Conservation (phyloP, 1,140 invertebrate species). For the Monochamus saltuarius region DNA sequence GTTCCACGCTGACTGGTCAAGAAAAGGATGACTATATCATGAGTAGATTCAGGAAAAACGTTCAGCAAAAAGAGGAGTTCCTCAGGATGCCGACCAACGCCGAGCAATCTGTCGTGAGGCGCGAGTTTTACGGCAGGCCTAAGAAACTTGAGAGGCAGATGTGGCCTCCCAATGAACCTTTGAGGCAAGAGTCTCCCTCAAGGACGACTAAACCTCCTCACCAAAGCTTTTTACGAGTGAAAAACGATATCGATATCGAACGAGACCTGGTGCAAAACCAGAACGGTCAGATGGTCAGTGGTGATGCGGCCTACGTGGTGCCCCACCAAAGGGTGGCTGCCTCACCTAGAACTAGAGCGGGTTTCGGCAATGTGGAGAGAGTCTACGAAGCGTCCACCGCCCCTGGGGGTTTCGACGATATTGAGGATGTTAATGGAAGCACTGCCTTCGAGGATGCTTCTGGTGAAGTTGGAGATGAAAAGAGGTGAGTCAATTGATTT, state of each 20-base stretch:
- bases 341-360: conserved; percentile 26
- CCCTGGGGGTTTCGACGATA: conserved; percentile 25
- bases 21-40: conserved; percentile 69
- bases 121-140: conserved; percentile 75
- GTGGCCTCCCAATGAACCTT: conserved; percentile 64
- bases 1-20: conserved; percentile 64
- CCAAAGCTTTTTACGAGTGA: conserved; percentile 52
- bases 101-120: conserved; percentile 58
- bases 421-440: conserved; percentile 20
- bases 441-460: conserved; percentile 18
- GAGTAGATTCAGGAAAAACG: conserved; percentile 74
- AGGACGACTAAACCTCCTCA: conserved; percentile 48
- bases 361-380: conserved; percentile 11
- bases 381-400: conserved; percentile 32
- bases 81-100: conserved; percentile 70
- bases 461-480: conserved; percentile 33
- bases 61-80: conserved; percentile 87
- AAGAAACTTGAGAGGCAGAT: conserved; percentile 71
- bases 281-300: conserved; percentile 18
- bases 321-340: conserved; percentile 25
- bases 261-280: conserved; percentile 25
- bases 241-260: conserved; percentile 52
- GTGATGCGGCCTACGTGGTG: conserved; percentile 29
- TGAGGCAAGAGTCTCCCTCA: conserved; percentile 45
- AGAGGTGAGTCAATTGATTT: conserved; percentile 31